phyloP scores from a whole-genome alignment of 2,888 invertebrate species.

The Mystacides longicornis region DNA sequence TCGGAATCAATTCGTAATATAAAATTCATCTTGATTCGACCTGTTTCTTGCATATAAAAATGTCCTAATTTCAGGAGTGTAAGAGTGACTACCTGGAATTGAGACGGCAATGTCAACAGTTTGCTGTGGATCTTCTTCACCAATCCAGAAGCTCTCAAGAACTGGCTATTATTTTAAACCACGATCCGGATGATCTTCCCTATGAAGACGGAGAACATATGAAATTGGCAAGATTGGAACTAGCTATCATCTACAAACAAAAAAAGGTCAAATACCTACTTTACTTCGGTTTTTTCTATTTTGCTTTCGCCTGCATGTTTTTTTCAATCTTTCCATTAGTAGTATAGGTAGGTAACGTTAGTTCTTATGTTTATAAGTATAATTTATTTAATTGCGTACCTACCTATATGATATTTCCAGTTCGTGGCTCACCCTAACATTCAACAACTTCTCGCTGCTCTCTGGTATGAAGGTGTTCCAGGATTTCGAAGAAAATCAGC shows the following conservation, averaged over 20 bases:
- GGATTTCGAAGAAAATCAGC: slow-evolving; percentile 81
- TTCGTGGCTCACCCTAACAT: slow-evolving; percentile 95
- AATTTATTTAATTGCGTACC: no score
- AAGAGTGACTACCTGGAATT: slow-evolving; percentile 82
- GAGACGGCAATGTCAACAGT: slow-evolving; percentile 80
- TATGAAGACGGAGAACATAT: slow-evolving; percentile 76
- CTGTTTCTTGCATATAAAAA: no score
- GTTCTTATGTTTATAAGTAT: no score
- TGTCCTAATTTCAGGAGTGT: slow-evolving; percentile 76
- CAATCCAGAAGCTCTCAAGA: slow-evolving; percentile 90
- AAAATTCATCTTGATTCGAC: no score
- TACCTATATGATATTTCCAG: no score
- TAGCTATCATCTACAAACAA: slow-evolving; percentile 91
- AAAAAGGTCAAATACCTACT: slow-evolving; percentile 68
- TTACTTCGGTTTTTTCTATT: no score
- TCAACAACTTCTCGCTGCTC: slow-evolving; percentile 81
- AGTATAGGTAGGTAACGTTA: no score
- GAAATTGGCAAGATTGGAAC: slow-evolving; percentile 76
- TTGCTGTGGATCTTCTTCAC: slow-evolving; percentile 84
- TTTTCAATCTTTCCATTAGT: no score
- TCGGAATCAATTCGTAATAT: background rate
- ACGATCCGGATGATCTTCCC: slow-evolving; percentile 68
- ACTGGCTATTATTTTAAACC: slow-evolving; percentile 87
- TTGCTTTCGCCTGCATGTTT: background rate
- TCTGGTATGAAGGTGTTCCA: slow-evolving; percentile 95